Conservation (phyloP, 2,888 invertebrate species). For the Elysia crispata region DNA sequence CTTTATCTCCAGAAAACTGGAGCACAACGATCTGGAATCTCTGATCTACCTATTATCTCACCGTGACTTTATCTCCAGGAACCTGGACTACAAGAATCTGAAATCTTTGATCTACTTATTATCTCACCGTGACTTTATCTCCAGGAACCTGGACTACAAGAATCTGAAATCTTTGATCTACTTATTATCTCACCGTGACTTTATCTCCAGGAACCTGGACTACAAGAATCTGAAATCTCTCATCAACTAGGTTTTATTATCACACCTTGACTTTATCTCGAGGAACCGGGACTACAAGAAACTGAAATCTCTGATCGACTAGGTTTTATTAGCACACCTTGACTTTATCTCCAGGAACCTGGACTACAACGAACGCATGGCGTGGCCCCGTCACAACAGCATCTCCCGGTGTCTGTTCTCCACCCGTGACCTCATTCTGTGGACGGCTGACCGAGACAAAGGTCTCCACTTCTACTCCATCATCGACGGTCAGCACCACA, state of each 20-base stretch:
- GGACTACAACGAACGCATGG: constrained; percentile 44
- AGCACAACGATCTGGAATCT: too few relatives aligned
- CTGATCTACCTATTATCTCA: too few relatives aligned
- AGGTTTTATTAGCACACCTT: too few relatives aligned
- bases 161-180: constrained; percentile 42
- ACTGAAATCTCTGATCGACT: too few relatives aligned
- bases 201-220: constrained; percentile 43
- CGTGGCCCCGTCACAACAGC: constrained; percentile 49
- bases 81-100: too few relatives aligned
- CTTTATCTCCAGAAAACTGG: too few relatives aligned
- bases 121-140: too few relatives aligned
- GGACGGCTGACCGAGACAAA: constrained; percentile 49
- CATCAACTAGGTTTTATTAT: constrained; percentile 38
- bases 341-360: constrained; percentile 32
- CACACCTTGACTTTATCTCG: constrained; percentile 39
- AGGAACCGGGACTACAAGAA: constrained; percentile 43
- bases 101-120: too few relatives aligned
- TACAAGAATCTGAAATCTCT: constrained; percentile 38
- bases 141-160: constrained; percentile 40
- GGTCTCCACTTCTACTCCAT: constrained; percentile 50
- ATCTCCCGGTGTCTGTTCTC: constrained; percentile 45
- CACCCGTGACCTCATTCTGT: constrained; percentile 43
- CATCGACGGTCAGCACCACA: constrained; percentile 46
- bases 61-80: not conserved
- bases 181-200: constrained; percentile 38